Evolutionary conservation across 1,140 invertebrate species (phyloP).

Genomic region (Orchesella cincta): DNA sequence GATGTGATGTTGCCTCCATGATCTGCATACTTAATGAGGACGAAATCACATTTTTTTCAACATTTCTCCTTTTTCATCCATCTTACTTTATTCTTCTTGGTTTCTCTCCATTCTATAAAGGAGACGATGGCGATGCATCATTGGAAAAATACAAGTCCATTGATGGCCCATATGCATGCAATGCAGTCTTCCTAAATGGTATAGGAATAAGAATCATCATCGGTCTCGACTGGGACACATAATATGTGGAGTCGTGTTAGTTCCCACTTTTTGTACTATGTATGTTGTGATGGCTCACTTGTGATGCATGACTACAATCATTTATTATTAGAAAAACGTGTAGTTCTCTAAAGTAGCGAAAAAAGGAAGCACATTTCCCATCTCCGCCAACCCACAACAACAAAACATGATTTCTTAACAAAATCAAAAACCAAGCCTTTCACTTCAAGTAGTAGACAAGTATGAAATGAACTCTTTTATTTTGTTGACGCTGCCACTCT

Average conservation of each 20-base stretch:
- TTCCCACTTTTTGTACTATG: neutral
- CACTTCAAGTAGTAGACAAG: too few species aligned
- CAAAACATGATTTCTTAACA: too few species aligned
- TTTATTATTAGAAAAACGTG: slow-evolving; percentile 15
- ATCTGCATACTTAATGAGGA: slow-evolving; percentile 21
- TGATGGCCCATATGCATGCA: neutral
- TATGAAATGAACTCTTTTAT: too few species aligned
- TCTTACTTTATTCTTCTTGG: neutral
- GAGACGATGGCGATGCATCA: neutral
- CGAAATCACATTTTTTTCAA: slow-evolving; percentile 12
- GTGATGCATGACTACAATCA: slow-evolving; percentile 7
- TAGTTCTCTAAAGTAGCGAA: too few species aligned
- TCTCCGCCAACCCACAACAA: neutral
- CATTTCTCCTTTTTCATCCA: slow-evolving; percentile 1
- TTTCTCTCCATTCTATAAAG: neutral
- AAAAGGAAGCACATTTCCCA: neutral
- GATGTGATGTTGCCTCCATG: slow-evolving; percentile 8
- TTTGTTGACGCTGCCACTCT: too few species aligned
- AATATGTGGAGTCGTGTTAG: neutral
- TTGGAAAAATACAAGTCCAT: neutral
- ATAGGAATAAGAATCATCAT: neutral
- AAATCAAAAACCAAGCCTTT: too few species aligned
- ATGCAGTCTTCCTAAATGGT: neutral
- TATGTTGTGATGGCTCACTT: neutral
- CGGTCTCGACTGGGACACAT: neutral